These are phyloP conservation scores for Cephus nigrinus DNA, from an alignment of 2,888 invertebrate genomes.

Conservation along the genomic window DNA sequence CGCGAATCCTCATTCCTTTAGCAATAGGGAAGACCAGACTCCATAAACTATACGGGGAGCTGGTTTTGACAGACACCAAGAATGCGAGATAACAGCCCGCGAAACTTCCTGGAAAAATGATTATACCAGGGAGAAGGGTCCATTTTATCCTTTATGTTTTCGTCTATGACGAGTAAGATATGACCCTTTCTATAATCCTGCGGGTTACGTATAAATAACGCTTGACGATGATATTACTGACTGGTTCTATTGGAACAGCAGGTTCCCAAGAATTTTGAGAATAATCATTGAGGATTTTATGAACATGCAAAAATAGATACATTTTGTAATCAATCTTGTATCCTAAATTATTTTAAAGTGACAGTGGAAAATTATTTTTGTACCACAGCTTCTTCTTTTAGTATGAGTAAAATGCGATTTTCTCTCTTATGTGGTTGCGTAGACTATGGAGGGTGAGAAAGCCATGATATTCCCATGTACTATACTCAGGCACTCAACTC, in stretches of 20 bases:
- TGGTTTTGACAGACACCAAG: constrained; percentile 48
- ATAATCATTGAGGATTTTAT: neutral
- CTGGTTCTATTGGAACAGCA: neutral
- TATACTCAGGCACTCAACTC: neutral
- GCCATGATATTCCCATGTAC: neutral
- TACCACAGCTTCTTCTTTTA: neutral
- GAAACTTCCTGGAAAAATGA: constrained; percentile 29
- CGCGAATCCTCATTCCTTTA: constrained; percentile 27
- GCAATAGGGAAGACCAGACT: constrained; percentile 37
- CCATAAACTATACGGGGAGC: constrained; percentile 50
- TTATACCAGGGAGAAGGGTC: neutral
- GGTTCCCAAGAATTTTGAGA: neutral
- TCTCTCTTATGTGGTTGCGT: neutral
- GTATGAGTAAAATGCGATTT: neutral
- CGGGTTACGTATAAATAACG: neutral
- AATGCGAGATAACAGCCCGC: constrained; percentile 10
- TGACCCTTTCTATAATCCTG: neutral
- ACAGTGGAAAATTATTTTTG: neutral
- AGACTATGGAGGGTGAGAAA: neutral
- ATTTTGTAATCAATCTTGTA: too few species aligned
- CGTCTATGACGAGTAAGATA: neutral
- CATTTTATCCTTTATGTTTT: neutral
- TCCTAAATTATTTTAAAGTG: neutral
- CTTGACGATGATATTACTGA: neutral
- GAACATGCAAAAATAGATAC: neutral